A percentile compares a stretch with the other conserved stretches of the same genome.
phyloP scores from a whole-genome alignment of 2,113 vertebrate species.

The Nycticryphes semicollaris region DNA sequence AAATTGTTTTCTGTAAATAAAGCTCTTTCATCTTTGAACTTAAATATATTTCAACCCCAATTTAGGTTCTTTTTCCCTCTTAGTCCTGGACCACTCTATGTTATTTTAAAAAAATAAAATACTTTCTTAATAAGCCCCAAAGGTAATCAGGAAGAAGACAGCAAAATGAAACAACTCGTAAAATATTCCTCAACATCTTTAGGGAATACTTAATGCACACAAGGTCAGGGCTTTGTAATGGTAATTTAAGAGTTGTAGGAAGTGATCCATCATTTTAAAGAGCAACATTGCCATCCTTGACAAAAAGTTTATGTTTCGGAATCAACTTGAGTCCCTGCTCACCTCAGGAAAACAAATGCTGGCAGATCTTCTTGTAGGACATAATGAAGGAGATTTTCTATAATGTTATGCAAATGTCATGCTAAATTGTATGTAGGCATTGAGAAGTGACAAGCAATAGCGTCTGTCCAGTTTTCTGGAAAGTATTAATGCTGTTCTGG shows the following conservation, averaged over 20 bases:
- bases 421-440: slow-evolving; percentile 3
- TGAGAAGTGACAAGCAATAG: slow-evolving; percentile 8
- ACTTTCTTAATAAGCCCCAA: slow-evolving; percentile 83
- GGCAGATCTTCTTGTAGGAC: slow-evolving; percentile 52
- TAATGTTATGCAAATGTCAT: slow-evolving; percentile 55
- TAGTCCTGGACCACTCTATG: slow-evolving; percentile 49
- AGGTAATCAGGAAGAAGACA: slow-evolving; percentile 79
- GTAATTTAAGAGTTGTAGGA: slow-evolving; percentile 83
- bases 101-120: neutral
- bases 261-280: slow-evolving; percentile 82
- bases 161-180: slow-evolving; percentile 80
- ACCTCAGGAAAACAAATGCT: slow-evolving; percentile 64
- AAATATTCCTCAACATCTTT: slow-evolving; percentile 76
- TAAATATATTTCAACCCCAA: slow-evolving; percentile 69
- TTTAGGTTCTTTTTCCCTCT: slow-evolving; percentile 62
- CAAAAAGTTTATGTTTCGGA: slow-evolving; percentile 76
- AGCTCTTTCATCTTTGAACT: slow-evolving; percentile 78
- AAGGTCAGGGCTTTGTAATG: slow-evolving; percentile 85
- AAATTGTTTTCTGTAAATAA: slow-evolving; percentile 68
- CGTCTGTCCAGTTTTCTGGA: slow-evolving; percentile 43
- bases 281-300: slow-evolving; percentile 71
- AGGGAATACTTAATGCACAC: slow-evolving; percentile 80
- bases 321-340: slow-evolving; percentile 64
- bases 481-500: neutral
- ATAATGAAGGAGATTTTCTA: slow-evolving; percentile 44